phyloP scores from a whole-genome alignment of 2,797 vertebrate species.

The Poecilia wingei region DNA sequence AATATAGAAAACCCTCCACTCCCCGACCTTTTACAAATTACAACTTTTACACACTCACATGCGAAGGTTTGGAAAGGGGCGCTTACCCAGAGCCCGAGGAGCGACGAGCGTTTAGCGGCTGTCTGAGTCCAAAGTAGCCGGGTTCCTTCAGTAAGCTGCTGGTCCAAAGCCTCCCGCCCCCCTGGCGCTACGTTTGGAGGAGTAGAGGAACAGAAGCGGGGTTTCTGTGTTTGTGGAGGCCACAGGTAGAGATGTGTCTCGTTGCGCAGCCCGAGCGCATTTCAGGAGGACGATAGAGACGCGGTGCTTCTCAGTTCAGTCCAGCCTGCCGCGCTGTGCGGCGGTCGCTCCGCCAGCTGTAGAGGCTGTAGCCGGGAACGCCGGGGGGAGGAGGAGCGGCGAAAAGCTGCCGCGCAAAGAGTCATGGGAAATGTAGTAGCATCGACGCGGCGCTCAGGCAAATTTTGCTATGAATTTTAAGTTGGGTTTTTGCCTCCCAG shows the following conservation, averaged over 20 bases:
- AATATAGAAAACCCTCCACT: not conserved
- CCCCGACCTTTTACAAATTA: not conserved
- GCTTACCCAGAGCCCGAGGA: conserved; percentile 58
- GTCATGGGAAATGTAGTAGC: conserved; percentile 73
- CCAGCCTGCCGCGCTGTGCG: conserved; percentile 31
- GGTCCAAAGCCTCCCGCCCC: not conserved
- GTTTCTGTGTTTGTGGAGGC: not conserved
- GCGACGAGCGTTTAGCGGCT: conserved; percentile 46
- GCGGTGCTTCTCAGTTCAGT: conserved; percentile 50
- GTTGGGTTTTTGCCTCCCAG: not conserved
- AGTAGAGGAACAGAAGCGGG: not conserved
- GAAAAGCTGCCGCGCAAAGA: conserved; percentile 47
- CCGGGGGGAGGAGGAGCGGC: conserved; percentile 58
- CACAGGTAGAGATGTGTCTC: conserved; percentile 15
- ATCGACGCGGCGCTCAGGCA: not conserved
- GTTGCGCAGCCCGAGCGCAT: conserved; percentile 49
- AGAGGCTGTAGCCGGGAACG: conserved; percentile 36
- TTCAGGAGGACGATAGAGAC: conserved; percentile 43
- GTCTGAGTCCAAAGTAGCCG: conserved; percentile 40
- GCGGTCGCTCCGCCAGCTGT: conserved; percentile 42
- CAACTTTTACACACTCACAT: conserved; percentile 1
- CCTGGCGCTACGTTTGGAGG: not conserved
- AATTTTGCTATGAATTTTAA: not conserved
- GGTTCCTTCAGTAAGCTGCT: conserved; percentile 22
- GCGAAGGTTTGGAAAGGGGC: not conserved